Evolutionary conservation across 2,797 vertebrate species (phyloP), one percentile per base, ranked within the genome.

Genomic region (Cyclopterus lumpus): DNA sequence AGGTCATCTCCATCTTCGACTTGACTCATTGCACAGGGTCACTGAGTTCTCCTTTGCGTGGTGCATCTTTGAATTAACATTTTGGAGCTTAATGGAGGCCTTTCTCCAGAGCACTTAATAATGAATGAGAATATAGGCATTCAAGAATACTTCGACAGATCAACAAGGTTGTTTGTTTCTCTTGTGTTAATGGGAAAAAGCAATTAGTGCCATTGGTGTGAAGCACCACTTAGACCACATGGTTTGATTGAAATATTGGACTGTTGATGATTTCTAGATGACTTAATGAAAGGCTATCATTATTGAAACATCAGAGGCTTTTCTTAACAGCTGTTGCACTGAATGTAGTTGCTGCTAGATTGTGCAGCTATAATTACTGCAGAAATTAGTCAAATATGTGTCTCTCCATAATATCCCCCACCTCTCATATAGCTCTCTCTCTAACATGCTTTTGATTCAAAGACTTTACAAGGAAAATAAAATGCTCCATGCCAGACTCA

Each of bases 1-100:
- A 67, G 66, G 83, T 85, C 71, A 32, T 59, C 63, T 67, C 22
- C 32, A 61, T 69, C 26, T 64, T 62, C 6, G 30, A 67, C 54
- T 22, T 66, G 26, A 75, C 6, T 70, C 44, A 73, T 58, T 71
- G 48, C 44, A 40, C 28, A 3, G 30, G 8, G 10, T 60, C 59
- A 8, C 16, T 51, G 42, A 71, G 30, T 62, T 67, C 15, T 63
- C 0, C 22, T 54, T n/a, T 57, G 42, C 63, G 67, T 2, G 8
- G 6, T 40, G 10, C 24, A 22, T 67, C 14, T 70, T 14, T 46
- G 30, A 5, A 22, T 20, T 60, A 34, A 30, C 2, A 0, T 58
- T 42, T 62, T 12, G 15, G n/a, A n/a, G n/a, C n/a, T n/a, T 26
- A 69, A 70, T 30, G 5, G 9, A 40, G 54, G 58, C 20, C 8